Percentiles rank a stretch among this genome's conserved stretches.
phyloP scores from a whole-genome alignment of 2,888 invertebrate genomes.

The Bellardia bayeri region DNA sequence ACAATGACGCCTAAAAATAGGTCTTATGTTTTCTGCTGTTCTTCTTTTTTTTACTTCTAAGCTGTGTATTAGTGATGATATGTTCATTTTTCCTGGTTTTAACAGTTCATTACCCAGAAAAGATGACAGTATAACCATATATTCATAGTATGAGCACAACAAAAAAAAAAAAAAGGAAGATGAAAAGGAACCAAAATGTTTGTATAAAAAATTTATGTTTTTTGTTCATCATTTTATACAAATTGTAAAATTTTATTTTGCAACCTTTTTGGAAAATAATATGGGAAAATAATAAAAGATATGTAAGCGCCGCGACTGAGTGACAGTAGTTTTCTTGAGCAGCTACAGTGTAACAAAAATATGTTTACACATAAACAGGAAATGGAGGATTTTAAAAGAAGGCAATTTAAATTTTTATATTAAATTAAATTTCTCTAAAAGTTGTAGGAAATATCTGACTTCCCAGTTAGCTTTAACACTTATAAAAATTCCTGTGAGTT shows the following conservation, averaged over 20 bases:
- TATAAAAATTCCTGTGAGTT: slow-evolving; percentile 1
- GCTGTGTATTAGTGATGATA: slow-evolving; percentile 40
- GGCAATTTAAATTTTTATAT: no score
- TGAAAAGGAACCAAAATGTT: neutral
- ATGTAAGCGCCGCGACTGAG: neutral
- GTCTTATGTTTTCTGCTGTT: slow-evolving; percentile 1
- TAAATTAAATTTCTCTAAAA: neutral
- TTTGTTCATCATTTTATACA: slow-evolving; percentile 38
- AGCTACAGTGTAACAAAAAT: slow-evolving; percentile 1
- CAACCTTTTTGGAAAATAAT: slow-evolving; percentile 19
- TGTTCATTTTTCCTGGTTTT: slow-evolving; percentile 49
- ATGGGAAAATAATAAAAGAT: slow-evolving; percentile 35
- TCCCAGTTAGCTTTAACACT: neutral
- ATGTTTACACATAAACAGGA: no score
- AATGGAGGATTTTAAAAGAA: no score
- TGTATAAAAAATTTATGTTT: slow-evolving; percentile 9
- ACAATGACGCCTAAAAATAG: slow-evolving; percentile 54
- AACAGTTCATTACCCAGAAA: slow-evolving; percentile 68
- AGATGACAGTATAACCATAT: slow-evolving; percentile 38
- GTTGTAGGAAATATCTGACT: neutral
- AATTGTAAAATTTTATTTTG: slow-evolving; percentile 38
- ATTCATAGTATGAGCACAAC: neutral
- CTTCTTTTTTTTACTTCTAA: neutral
- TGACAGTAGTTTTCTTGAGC: slow-evolving; percentile 14
- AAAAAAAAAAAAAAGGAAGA: neutral